phyloP scores from a whole-genome alignment of 2,113 vertebrate genomes.

The Candoia aspera region DNA sequence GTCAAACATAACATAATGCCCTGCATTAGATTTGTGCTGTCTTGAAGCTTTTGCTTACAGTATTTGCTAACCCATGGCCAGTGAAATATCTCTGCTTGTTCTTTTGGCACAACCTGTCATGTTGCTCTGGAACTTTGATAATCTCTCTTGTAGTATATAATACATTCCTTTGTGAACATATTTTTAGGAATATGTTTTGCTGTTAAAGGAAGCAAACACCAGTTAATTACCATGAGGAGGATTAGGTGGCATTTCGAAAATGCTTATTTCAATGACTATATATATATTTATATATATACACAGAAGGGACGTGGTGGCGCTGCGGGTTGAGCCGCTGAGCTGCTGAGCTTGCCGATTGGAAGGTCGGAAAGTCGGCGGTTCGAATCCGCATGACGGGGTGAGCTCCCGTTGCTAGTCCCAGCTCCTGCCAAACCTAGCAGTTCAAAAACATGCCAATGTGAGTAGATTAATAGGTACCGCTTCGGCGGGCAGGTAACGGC shows the following conservation, averaged over 20 bases:
- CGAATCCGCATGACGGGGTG: too few relatives aligned
- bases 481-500: too few relatives aligned
- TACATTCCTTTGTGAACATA: neutral
- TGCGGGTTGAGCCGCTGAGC: too few relatives aligned
- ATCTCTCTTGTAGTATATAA: neutral
- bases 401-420: too few relatives aligned
- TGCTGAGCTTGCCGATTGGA: too few relatives aligned
- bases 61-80: too few relatives aligned
- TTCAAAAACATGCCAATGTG: too few relatives aligned
- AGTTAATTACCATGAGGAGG: constrained; percentile 15
- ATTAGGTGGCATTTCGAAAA: neutral
- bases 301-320: too few relatives aligned
- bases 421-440: too few relatives aligned
- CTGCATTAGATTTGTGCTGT: neutral
- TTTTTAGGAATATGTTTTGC: neutral
- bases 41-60: too few relatives aligned
- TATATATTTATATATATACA: neutral
- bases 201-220: constrained; percentile 32
- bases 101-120: neutral
- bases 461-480: too few relatives aligned
- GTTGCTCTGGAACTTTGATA: neutral
- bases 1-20: neutral
- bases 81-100: neutral
- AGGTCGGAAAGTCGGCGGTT: too few relatives aligned
- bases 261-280: constrained; percentile 35